Percentiles rank a stretch among this genome's conserved stretches.
These are phyloP conservation scores for Orthosia gothica DNA, from an alignment of 2,888 invertebrate species.

Conservation along the genomic window DNA sequence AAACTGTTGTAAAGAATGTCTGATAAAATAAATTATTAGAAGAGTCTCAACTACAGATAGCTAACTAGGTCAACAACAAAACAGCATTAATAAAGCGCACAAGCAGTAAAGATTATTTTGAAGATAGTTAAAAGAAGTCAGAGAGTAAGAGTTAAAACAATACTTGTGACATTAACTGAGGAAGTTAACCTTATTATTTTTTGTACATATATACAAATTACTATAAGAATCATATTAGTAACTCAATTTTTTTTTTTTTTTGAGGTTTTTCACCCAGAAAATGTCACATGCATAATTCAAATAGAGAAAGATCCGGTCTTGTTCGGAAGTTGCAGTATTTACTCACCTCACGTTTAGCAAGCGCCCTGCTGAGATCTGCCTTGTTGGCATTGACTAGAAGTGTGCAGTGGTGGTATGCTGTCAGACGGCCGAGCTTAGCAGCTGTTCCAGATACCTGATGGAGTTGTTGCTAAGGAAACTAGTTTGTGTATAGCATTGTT, in stretches of 20 bases:
- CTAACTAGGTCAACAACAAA: slow-evolving; percentile 26
- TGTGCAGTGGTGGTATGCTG: slow-evolving; percentile 99
- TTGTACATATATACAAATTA: neutral
- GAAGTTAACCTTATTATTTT: neutral
- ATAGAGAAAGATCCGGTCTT: slow-evolving; percentile 11
- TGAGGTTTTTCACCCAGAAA: neutral
- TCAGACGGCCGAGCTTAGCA: slow-evolving; percentile 96
- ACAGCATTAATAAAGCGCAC: slow-evolving; percentile 10
- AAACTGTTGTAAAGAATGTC: neutral
- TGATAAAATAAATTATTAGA: slow-evolving; percentile 4
- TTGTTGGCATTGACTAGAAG: slow-evolving; percentile 97
- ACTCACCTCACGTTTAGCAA: slow-evolving; percentile 95
- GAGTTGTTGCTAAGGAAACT: slow-evolving; percentile 71
- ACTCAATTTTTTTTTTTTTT: neutral
- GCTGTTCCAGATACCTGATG: slow-evolving; percentile 98
- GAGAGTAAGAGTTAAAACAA: slow-evolving; percentile 16
- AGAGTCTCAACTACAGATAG: slow-evolving; percentile 12
- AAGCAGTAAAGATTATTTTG: slow-evolving; percentile 20
- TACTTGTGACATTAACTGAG: neutral
- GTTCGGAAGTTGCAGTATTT: slow-evolving; percentile 41
- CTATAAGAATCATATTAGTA: neutral
- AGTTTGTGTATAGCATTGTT: slow-evolving; percentile 26
- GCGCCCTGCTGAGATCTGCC: slow-evolving; percentile 93
- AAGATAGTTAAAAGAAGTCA: slow-evolving; percentile 13
- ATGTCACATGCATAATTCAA: neutral